Percentiles rank a stretch among this genome's conserved stretches.
Conservation (phyloP, 2,113 vertebrate species). For the Dipodomys stephensi region DNA sequence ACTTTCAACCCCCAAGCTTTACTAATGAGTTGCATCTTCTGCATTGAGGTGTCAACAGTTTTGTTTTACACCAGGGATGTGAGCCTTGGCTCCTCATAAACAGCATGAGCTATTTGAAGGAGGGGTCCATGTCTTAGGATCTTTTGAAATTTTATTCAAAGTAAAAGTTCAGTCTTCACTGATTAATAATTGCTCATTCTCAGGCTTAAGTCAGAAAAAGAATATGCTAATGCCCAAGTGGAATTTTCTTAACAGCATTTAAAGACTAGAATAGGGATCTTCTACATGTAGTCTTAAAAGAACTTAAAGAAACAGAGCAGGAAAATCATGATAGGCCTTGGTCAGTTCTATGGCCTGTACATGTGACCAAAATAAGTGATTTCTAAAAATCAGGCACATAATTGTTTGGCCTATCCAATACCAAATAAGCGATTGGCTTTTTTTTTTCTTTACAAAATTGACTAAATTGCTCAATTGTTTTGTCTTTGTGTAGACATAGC, state of each 20-base stretch:
- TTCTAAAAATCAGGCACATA: background rate
- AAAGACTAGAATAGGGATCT: background rate
- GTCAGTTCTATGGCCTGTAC: background rate
- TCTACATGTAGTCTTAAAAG: background rate
- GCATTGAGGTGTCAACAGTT: background rate
- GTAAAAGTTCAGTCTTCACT: background rate
- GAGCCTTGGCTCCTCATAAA: background rate
- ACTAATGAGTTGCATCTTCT: background rate
- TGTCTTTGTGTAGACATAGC: conserved; percentile 54
- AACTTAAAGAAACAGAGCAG: background rate
- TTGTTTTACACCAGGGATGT: background rate
- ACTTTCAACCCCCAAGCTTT: background rate
- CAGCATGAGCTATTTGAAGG: background rate
- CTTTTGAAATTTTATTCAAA: conserved; percentile 18
- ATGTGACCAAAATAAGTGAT: conserved; percentile 36
- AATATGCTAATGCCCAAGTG: background rate
- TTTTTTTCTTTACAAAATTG: conserved; percentile 40
- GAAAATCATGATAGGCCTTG: background rate
- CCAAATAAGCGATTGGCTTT: conserved; percentile 44
- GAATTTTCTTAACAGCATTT: conserved; percentile 33
- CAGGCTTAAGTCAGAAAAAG: background rate
- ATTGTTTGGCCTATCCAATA: conserved; percentile 29
- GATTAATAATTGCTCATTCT: background rate
- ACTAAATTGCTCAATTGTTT: conserved; percentile 64
- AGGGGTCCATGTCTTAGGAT: background rate